A percentile compares a stretch with the other conserved stretches of the same genome.
Evolutionary conservation across 2,113 vertebrate species (phyloP).

Genomic region (Eptesicus fuscus): DNA sequence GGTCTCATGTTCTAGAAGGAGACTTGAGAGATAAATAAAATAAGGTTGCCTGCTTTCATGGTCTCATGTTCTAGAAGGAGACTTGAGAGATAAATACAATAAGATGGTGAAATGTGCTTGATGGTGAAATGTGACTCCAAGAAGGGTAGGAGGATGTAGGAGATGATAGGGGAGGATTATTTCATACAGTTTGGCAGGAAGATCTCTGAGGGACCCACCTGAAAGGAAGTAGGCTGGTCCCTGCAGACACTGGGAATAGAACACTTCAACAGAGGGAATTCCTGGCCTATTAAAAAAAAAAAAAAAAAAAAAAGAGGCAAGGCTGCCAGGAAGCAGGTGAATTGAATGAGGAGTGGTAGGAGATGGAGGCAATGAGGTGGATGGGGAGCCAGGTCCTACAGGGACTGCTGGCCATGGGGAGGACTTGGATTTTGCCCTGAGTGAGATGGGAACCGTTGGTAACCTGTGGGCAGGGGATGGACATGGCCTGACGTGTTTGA

Average conservation of each 20-base stretch:
- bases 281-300: not conserved
- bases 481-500: not conserved
- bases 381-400: not conserved
- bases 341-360: not conserved
- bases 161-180: not conserved
- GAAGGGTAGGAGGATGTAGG: not conserved
- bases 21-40: not conserved
- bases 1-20: not conserved
- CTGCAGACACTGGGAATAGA: not conserved
- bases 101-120: not conserved
- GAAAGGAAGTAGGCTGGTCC: not conserved
- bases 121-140: not conserved
- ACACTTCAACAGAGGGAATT: not conserved
- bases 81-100: not conserved
- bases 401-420: not conserved
- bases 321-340: not conserved
- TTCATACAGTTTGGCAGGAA: not conserved
- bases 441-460: not conserved
- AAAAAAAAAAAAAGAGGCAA: not conserved
- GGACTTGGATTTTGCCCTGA: not conserved
- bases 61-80: not conserved
- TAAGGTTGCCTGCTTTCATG: not conserved
- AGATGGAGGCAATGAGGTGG: not conserved
- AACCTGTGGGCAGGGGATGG: not conserved
- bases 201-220: not conserved